A percentile compares a stretch with the other conserved stretches of the same genome.
Conservation (phyloP, 2,797 vertebrate genomes). For the Falco peregrinus region DNA sequence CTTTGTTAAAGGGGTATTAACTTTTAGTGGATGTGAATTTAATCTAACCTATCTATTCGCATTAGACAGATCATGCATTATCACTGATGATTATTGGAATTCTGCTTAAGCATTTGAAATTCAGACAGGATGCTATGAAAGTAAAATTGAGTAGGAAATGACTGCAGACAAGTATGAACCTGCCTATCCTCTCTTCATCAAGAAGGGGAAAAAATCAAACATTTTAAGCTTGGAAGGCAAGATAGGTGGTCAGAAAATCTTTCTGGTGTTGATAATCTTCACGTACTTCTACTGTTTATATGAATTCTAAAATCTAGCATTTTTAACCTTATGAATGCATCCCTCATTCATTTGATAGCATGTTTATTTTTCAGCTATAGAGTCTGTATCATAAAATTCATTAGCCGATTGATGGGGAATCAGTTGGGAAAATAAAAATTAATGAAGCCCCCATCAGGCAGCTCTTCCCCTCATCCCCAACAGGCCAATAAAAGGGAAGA, state of each 20-base stretch:
- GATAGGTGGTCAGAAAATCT: background rate
- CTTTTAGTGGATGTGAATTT: conserved; percentile 17
- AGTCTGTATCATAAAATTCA: background rate
- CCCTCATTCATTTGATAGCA: background rate
- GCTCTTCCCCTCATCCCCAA: background rate
- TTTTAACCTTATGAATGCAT: background rate
- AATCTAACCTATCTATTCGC: background rate
- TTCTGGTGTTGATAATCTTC: background rate
- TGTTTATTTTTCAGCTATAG: background rate
- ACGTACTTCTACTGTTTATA: background rate
- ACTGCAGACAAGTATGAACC: background rate
- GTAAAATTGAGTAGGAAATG: conserved; percentile 24
- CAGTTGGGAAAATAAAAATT: conserved; percentile 25
- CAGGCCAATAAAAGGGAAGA: background rate
- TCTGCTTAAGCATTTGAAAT: background rate
- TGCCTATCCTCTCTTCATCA: background rate
- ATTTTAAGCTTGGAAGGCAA: background rate
- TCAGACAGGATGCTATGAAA: background rate
- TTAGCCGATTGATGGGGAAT: background rate
- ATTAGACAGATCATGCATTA: conserved; percentile 22
- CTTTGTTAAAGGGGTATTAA: conserved; percentile 12
- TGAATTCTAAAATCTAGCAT: background rate
- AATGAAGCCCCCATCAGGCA: background rate
- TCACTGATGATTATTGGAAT: background rate
- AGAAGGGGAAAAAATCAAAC: background rate